These are phyloP conservation scores for Adelges cooleyi DNA, from an alignment of 1,140 invertebrate genomes.

Conservation along the genomic window DNA sequence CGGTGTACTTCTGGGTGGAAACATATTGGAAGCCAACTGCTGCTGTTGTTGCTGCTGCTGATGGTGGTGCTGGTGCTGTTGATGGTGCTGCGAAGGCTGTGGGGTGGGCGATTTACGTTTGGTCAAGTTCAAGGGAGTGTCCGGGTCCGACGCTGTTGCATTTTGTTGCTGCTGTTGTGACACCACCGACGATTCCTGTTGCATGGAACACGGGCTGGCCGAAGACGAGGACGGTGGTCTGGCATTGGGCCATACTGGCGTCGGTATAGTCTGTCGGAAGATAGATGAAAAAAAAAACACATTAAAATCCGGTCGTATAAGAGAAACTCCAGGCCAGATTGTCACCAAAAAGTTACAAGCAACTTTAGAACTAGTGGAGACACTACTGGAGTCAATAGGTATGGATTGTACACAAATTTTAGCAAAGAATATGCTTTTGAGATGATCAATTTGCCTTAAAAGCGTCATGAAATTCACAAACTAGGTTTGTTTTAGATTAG, in stretches of 20 bases:
- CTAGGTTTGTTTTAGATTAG: too few relatives aligned
- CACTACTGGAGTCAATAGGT: too few relatives aligned
- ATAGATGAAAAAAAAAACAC: too few relatives aligned
- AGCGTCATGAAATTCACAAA: too few relatives aligned
- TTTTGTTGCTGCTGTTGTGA: constrained; percentile 41
- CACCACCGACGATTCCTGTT: constrained; percentile 38
- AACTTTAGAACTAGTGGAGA: too few relatives aligned
- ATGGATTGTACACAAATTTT: too few relatives aligned
- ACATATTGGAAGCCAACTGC: background rate
- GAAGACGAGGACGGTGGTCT: constrained; percentile 25
- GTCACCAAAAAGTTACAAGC: too few relatives aligned
- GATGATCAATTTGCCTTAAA: too few relatives aligned
- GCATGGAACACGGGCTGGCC: background rate
- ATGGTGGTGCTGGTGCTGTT: constrained; percentile 34
- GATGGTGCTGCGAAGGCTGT: constrained; percentile 37
- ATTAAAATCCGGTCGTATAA: too few relatives aligned
- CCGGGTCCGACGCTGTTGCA: constrained; percentile 47
- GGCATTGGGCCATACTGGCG: background rate
- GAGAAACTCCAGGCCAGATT: too few relatives aligned
- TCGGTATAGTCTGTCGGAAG: constrained; percentile 14
- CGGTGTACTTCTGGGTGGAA: background rate
- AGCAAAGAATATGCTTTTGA: too few relatives aligned
- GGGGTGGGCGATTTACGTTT: constrained; percentile 61
- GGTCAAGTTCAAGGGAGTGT: constrained; percentile 75
- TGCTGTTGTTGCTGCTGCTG: constrained; percentile 29